Conservation (phyloP, 1,140 invertebrate genomes). For the Saccostrea glomerata region DNA sequence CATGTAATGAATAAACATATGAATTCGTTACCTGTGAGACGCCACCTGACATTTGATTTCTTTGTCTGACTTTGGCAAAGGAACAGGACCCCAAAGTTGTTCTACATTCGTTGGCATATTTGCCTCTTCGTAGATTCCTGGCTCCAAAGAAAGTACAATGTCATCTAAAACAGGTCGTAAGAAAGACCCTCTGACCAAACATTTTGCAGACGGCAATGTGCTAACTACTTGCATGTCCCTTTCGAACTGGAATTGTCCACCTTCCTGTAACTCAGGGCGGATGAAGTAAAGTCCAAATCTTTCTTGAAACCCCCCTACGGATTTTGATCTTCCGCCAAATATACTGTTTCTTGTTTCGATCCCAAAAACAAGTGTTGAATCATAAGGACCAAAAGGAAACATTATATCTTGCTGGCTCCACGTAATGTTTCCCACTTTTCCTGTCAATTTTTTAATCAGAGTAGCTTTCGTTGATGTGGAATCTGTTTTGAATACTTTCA, state of each 20-base stretch:
- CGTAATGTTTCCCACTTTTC: neutral
- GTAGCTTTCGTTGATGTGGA: neutral
- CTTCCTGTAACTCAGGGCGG: neutral
- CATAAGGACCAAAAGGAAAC: neutral
- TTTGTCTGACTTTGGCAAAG: slow-evolving; percentile 46
- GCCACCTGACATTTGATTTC: slow-evolving; percentile 65
- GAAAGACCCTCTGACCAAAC: neutral
- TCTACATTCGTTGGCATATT: slow-evolving; percentile 66
- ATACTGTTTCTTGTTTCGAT: neutral
- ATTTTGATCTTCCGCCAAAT: neutral
- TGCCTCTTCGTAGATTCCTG: slow-evolving; percentile 53
- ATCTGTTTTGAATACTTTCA: slow-evolving; percentile 50
- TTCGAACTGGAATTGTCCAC: neutral
- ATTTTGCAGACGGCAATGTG: neutral
- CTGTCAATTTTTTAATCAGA: neutral
- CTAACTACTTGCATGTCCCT: neutral
- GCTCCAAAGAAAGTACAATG: slow-evolving; percentile 21
- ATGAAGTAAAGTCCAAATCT: neutral
- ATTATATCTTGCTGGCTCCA: neutral
- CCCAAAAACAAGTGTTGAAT: slow-evolving; percentile 7
- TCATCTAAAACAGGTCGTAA: neutral
- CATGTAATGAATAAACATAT: no score
- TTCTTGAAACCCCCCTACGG: neutral
- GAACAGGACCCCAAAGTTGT: slow-evolving; percentile 65
- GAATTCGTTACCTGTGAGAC: slow-evolving; percentile 61